phyloP scores from a whole-genome alignment of 2,113 vertebrate genomes.

The Rhea americana region DNA sequence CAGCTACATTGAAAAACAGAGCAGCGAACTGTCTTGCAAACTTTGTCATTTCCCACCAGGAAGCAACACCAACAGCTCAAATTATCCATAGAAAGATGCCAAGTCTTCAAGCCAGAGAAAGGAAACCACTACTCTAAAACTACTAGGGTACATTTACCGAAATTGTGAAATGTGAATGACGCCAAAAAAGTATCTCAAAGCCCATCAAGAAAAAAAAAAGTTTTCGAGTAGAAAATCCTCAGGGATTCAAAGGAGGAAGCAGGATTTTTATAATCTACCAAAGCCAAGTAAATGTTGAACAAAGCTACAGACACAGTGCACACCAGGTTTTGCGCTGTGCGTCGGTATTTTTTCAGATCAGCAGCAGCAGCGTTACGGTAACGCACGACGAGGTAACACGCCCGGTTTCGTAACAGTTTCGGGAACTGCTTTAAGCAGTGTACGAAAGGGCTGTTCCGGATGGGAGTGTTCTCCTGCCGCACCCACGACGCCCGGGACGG shows the following conservation, averaged over 20 bases:
- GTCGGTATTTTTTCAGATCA: neutral
- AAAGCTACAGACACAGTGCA: neutral
- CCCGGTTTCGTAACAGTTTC: neutral
- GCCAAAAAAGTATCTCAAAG: fast-evolving
- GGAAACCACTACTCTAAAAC: neutral
- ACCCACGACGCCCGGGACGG: neutral
- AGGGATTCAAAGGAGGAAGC: neutral
- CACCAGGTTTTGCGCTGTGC: fast-evolving
- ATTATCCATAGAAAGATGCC: slow-evolving; percentile 24
- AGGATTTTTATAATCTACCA: neutral
- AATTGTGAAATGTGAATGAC: neutral
- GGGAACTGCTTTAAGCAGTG: neutral
- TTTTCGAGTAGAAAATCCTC: neutral
- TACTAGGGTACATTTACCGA: neutral
- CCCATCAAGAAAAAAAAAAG: neutral
- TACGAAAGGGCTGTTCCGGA: fast-evolving
- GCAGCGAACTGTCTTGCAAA: neutral
- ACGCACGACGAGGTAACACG: neutral
- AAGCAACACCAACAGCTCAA: neutral
- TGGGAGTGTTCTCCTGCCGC: neutral
- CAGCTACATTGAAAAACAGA: neutral
- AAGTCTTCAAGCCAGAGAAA: neutral
- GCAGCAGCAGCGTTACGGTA: neutral
- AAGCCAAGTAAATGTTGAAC: fast-evolving
- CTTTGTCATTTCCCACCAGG: slow-evolving; percentile 3